Conservation (phyloP, 1,140 invertebrate genomes). For the Hylyphantes graminicola region DNA sequence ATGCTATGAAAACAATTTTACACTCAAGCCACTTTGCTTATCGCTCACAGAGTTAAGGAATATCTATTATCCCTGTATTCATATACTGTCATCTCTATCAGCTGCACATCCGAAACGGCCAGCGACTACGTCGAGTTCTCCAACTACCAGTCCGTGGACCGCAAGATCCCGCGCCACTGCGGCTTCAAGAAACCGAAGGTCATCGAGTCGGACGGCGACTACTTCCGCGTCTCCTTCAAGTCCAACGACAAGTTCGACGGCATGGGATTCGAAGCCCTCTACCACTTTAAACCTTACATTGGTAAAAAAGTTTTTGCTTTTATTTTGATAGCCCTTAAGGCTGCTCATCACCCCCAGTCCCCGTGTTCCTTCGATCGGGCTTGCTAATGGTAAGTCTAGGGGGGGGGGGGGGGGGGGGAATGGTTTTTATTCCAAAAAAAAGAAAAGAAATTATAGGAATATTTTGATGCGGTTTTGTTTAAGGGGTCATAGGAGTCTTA, state of each 20-base stretch:
- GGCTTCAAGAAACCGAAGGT: conserved; percentile 71
- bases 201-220: conserved; percentile 87
- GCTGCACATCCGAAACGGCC: conserved; percentile 85
- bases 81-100: conserved; percentile 67
- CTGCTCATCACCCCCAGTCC: too few relatives aligned
- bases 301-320: too few relatives aligned
- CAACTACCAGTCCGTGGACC: conserved; percentile 87
- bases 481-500: too few relatives aligned
- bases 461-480: too few relatives aligned
- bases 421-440: too few relatives aligned
- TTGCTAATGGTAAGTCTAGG: too few relatives aligned
- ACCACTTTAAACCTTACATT: conserved; percentile 75
- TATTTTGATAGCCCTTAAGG: too few relatives aligned
- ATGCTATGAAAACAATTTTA: too few relatives aligned
- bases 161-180: conserved; percentile 87
- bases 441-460: too few relatives aligned
- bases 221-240: conserved; percentile 94
- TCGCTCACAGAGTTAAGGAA: background rate
- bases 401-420: too few relatives aligned
- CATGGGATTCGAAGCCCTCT: conserved; percentile 91
- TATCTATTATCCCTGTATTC: background rate
- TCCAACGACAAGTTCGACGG: conserved; percentile 93
- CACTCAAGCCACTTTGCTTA: too few relatives aligned
- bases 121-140: conserved; percentile 96
- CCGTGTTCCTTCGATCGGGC: too few relatives aligned